Base-by-base conservation (phyloP, 2,888 invertebrate genomes). In the Andrena fulva region DNA sequence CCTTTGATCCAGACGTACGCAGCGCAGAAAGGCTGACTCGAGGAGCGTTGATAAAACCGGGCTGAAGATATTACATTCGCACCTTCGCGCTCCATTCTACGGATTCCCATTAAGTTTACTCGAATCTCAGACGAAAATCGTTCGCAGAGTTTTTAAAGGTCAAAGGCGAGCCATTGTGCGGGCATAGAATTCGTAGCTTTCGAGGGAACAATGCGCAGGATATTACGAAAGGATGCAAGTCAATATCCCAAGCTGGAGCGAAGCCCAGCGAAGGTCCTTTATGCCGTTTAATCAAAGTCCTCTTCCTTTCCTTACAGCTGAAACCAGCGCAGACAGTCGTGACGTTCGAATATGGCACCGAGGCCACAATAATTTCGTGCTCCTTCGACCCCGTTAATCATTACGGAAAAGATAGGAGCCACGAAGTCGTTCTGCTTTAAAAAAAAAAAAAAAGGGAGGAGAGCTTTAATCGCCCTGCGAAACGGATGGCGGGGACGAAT, bases 181-280 rank as follows among this genome's bases (percentile, higher is more conserved):
- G 12, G n/a, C 20, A 60, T 62, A 35, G 66, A 67, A 71, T 71
- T 59, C 64, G 42, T 10, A 10, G 29, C 60, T 29, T 62, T 60
- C 48, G 31, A 62, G 52, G 12, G 75, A 77, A 67, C 31, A 74
- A 67, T 60, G 66, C 56, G 35, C 35, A 6, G 60, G 29, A 74
- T 67, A 67, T 66, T 24, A 64, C 72, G n/a, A 73, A 35, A 66
- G 59, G 35, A 66, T 42, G 42, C 42, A 6, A 63, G 74, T 73
- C 60, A 52, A 74, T 60, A 73, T 52, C 59, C 4, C 33, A 24
- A 8, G 27, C 52, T 69, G 50, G n/a, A 68, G 33, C 33, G 48
- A 75, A 75, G 6, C 50, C 33, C 35, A 7, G 1, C 24, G 24
- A 62, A 6, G 8, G 12, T 63, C 59, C 52, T 56, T 27, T 20